Conservation (phyloP, 2,888 invertebrate genomes). For the Pherbina coryleti region DNA sequence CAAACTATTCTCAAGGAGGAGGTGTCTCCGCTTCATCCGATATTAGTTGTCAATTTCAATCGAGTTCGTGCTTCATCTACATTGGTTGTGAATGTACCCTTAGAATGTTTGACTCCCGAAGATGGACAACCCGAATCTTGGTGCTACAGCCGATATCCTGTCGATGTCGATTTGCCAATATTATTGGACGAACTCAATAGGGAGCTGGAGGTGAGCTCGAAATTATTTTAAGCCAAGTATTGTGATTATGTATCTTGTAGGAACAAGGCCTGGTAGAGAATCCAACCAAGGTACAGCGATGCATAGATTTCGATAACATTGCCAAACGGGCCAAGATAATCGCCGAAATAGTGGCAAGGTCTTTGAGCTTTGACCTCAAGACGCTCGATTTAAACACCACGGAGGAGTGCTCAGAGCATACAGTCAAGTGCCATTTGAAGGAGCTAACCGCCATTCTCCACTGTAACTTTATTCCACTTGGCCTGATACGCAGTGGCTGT, state of each 20-base stretch:
- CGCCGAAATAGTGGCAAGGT: slow-evolving; percentile 70
- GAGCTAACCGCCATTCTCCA: slow-evolving; percentile 70
- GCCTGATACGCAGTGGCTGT: slow-evolving; percentile 73
- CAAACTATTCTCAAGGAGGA: slow-evolving; percentile 56
- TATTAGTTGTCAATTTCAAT: slow-evolving; percentile 62
- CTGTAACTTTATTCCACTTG: slow-evolving; percentile 73
- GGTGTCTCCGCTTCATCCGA: slow-evolving; percentile 60
- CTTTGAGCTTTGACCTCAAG: slow-evolving; percentile 54
- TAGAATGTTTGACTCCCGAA: slow-evolving; percentile 42
- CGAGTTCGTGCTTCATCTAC: slow-evolving; percentile 46
- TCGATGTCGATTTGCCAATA: slow-evolving; percentile 53
- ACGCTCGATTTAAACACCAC: slow-evolving; percentile 61
- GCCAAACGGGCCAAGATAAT: slow-evolving; percentile 65
- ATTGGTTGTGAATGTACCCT: slow-evolving; percentile 51
- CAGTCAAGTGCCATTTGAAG: slow-evolving; percentile 70
- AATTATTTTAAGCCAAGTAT: background rate
- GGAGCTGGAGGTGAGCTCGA: slow-evolving; percentile 50
- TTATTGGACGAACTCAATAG: slow-evolving; percentile 54
- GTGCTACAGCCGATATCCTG: slow-evolving; percentile 61
- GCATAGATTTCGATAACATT: slow-evolving; percentile 62
- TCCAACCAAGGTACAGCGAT: slow-evolving; percentile 50
- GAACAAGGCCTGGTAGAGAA: slow-evolving; percentile 55
- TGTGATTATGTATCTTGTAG: slow-evolving; percentile 37
- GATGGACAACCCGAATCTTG: slow-evolving; percentile 45
- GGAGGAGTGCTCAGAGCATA: slow-evolving; percentile 70